These are phyloP conservation scores for Petrocephalus microphthalmus DNA, from an alignment of 2,113 vertebrate genomes.

Conservation along the genomic window DNA sequence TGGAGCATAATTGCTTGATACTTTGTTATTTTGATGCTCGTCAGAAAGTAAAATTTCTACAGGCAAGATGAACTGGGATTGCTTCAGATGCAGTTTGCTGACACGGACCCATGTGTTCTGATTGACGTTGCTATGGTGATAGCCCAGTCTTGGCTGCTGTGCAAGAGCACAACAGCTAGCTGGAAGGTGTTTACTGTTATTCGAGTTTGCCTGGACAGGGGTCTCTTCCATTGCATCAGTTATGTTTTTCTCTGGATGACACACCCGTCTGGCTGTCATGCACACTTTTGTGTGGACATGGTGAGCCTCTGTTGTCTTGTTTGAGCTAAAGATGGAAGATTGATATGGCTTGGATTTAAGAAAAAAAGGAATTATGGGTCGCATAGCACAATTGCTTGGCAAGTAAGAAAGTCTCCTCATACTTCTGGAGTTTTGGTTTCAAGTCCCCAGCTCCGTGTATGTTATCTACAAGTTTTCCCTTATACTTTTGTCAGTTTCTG, in stretches of 20 bases:
- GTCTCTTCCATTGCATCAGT: neutral
- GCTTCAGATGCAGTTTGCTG: neutral
- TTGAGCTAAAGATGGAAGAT: too few species aligned
- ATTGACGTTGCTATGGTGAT: constrained; percentile 2
- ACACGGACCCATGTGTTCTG: neutral
- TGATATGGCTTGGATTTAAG: neutral
- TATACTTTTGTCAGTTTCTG: neutral
- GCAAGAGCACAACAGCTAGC: neutral
- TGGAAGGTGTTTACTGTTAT: constrained; percentile 1
- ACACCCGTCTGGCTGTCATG: neutral
- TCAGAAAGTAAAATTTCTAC: neutral
- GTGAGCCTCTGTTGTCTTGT: neutral
- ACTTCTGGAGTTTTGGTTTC: neutral
- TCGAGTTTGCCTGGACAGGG: neutral
- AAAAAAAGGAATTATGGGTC: neutral
- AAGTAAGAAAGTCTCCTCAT: neutral
- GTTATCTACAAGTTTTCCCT: neutral
- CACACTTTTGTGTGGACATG: neutral
- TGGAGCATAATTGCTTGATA: neutral
- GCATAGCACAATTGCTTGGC: neutral
- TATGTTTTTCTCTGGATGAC: neutral
- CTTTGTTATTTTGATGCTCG: neutral
- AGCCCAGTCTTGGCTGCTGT: neutral
- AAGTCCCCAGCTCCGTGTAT: neutral
- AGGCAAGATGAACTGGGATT: neutral